Percentiles rank a stretch among this genome's conserved stretches.
phyloP scores from a whole-genome alignment of 2,797 vertebrate species.

The Serranus cabrilla region DNA sequence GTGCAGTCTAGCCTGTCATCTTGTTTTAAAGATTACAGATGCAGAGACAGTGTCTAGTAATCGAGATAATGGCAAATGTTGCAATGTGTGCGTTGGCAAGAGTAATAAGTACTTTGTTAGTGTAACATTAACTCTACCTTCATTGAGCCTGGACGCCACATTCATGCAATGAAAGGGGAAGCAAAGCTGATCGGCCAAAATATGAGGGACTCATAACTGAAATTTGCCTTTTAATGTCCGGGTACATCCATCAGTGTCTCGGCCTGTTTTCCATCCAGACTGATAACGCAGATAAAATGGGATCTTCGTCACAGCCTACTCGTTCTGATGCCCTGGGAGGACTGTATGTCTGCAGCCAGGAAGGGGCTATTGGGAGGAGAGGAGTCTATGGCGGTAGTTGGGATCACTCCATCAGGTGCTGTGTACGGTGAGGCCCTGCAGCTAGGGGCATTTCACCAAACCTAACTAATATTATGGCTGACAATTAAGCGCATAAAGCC shows the following conservation, averaged over 20 bases:
- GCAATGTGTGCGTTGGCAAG: neutral
- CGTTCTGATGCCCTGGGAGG: neutral
- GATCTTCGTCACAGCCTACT: neutral
- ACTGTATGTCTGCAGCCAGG: neutral
- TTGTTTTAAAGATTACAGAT: neutral
- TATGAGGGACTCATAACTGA: neutral
- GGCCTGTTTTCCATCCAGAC: neutral
- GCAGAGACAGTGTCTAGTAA: neutral
- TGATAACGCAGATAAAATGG: neutral
- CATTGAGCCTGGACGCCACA: neutral
- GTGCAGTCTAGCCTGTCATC: neutral
- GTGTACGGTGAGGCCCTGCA: too few relatives aligned
- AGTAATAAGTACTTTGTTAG: neutral
- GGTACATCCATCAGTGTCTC: neutral
- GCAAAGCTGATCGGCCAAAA: neutral
- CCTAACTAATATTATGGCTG: neutral
- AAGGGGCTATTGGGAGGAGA: too few relatives aligned
- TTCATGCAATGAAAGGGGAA: neutral
- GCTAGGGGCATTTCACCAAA: too few relatives aligned
- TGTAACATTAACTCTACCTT: neutral
- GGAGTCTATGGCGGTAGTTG: too few relatives aligned
- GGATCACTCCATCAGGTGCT: too few relatives aligned
- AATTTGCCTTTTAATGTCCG: neutral
- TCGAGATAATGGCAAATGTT: neutral
- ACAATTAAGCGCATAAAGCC: neutral